A percentile compares a stretch with the other conserved stretches of the same genome.
These are phyloP conservation scores for Silurus glanis DNA, from an alignment of 2,113 vertebrate species.

Conservation along the genomic window DNA sequence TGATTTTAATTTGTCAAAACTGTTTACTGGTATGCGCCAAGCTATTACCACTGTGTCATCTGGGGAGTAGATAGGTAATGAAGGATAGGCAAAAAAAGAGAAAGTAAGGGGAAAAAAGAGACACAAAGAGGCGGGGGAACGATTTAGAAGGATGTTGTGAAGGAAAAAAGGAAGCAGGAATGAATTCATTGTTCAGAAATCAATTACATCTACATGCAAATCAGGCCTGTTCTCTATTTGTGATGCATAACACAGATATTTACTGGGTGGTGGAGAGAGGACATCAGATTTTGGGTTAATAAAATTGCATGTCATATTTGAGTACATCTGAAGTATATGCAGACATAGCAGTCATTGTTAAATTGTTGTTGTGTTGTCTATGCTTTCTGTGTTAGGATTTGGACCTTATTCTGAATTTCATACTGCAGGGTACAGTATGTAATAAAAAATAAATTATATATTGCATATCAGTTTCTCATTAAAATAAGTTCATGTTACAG, in stretches of 20 bases:
- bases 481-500: not conserved
- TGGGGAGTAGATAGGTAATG: constrained; percentile 53
- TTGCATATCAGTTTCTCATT: not conserved
- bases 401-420: not conserved
- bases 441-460: no score
- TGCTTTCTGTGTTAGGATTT: not conserved
- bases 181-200: constrained; percentile 54
- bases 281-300: constrained; percentile 32
- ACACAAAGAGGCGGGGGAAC: not conserved
- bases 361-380: not conserved
- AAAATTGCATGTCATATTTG: constrained; percentile 26
- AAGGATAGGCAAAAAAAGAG: constrained; percentile 41
- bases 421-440: no score
- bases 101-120: constrained; percentile 11
- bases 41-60: constrained; percentile 57
- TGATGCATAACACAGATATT: constrained; percentile 56
- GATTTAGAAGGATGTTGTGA: constrained; percentile 35
- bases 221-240: constrained; percentile 48
- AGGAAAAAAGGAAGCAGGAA: constrained; percentile 28
- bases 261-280: constrained; percentile 42
- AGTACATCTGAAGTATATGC: not conserved
- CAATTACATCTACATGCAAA: constrained; percentile 55
- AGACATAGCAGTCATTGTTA: constrained; percentile 15
- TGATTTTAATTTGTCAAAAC: constrained; percentile 61
- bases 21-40: constrained; percentile 53